Percentiles rank a stretch among this genome's conserved stretches.
Conservation (phyloP, 2,888 invertebrate species). For the Eilema depressum region DNA sequence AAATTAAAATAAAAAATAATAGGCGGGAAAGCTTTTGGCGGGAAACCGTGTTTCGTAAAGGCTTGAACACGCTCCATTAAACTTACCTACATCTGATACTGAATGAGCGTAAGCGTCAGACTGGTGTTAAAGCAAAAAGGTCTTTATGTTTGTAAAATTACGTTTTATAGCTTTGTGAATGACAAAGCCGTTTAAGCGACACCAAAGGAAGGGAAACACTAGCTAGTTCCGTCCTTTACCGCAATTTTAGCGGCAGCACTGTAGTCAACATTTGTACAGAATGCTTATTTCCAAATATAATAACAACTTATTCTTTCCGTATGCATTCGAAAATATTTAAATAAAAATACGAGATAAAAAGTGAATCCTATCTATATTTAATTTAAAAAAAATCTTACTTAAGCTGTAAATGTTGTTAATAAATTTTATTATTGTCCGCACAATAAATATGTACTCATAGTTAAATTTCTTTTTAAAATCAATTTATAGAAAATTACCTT, state of each 20-base stretch:
- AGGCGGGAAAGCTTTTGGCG: slow-evolving; percentile 38
- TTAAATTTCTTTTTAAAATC: not conserved
- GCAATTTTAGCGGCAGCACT: slow-evolving; percentile 66
- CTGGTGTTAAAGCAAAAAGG: slow-evolving; percentile 56
- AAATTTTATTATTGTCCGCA: too few species aligned
- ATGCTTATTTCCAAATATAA: slow-evolving; percentile 12
- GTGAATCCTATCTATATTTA: too few species aligned
- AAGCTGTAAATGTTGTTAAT: not conserved
- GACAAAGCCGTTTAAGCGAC: slow-evolving; percentile 53
- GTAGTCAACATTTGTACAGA: slow-evolving; percentile 19
- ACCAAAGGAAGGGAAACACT: slow-evolving; percentile 45
- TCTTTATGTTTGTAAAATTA: slow-evolving; percentile 61
- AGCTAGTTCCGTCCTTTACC: slow-evolving; percentile 71
- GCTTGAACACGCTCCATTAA: slow-evolving; percentile 37
- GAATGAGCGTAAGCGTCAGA: slow-evolving; percentile 60
- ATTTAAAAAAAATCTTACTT: too few species aligned
- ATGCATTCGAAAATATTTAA: not conserved
- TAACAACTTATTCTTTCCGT: not conserved
- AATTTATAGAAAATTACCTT: not conserved
- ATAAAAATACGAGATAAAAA: too few species aligned
- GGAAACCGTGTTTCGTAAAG: slow-evolving; percentile 36
- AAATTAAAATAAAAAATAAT: slow-evolving; percentile 1
- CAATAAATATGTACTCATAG: not conserved
- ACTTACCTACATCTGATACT: slow-evolving; percentile 25
- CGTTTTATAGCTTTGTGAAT: slow-evolving; percentile 67